phyloP scores from a whole-genome alignment of 2,113 vertebrate genomes.

The Syngnathus scovelli region DNA sequence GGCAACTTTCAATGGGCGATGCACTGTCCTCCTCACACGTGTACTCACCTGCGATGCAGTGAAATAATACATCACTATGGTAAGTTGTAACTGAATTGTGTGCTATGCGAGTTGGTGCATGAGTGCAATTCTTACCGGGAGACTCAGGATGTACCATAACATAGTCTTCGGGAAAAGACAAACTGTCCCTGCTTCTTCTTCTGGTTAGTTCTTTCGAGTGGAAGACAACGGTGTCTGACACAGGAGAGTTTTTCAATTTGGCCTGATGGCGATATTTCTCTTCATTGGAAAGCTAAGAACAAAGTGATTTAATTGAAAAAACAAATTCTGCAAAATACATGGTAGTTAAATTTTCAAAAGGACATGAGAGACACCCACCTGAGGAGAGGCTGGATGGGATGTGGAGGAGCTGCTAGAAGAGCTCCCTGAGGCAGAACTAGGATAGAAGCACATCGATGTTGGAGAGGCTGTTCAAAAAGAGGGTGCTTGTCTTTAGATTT shows the following conservation, averaged over 20 bases:
- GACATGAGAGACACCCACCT: slow-evolving; percentile 68
- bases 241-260: slow-evolving; percentile 59
- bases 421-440: slow-evolving; percentile 81
- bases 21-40: slow-evolving; percentile 68
- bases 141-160: slow-evolving; percentile 88
- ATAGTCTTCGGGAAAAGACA: slow-evolving; percentile 85
- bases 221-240: slow-evolving; percentile 66
- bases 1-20: slow-evolving; percentile 76
- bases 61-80: slow-evolving; percentile 4
- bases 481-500: slow-evolving; percentile 1
- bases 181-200: slow-evolving; percentile 75
- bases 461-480: slow-evolving; percentile 73
- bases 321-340: background rate
- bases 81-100: background rate
- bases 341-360: background rate
- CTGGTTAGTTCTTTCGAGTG: slow-evolving; percentile 73
- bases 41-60: slow-evolving; percentile 73
- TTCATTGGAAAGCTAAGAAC: slow-evolving; percentile 75
- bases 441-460: slow-evolving; percentile 77
- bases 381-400: slow-evolving; percentile 85
- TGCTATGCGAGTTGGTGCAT: background rate
- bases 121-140: slow-evolving; percentile 71
- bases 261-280: slow-evolving; percentile 75
- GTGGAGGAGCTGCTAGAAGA: slow-evolving; percentile 86
- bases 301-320: slow-evolving; percentile 2